Percentiles rank a stretch among this genome's conserved stretches.
Conservation (phyloP, 2,113 vertebrate genomes). For the rat (Rattus norvegicus) region GRCr8 NC_086028.1:48842501-48843000, state of each 20-base stretch:
- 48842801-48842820: background rate
- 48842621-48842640: constrained; percentile 1
- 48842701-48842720: background rate
- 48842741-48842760: background rate
- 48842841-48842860: background rate
- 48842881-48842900: no score
- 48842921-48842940: constrained; percentile 44
- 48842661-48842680: background rate
- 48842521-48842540: no score
- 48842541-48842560: background rate
- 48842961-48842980: no score
- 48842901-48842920: background rate
- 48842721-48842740: background rate
- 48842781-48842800: constrained; percentile 26
- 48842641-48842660: background rate
- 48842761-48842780: background rate
- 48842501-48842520: no score
- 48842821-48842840: background rate
- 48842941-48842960: background rate
- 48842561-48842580: background rate
- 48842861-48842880: background rate
- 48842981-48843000: background rate
- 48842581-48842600: background rate
- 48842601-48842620: background rate
- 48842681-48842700: constrained; percentile 20